Evolutionary conservation across 2,888 invertebrate genomes (phyloP).

Genomic region (Eucera pruinosa): DNA sequence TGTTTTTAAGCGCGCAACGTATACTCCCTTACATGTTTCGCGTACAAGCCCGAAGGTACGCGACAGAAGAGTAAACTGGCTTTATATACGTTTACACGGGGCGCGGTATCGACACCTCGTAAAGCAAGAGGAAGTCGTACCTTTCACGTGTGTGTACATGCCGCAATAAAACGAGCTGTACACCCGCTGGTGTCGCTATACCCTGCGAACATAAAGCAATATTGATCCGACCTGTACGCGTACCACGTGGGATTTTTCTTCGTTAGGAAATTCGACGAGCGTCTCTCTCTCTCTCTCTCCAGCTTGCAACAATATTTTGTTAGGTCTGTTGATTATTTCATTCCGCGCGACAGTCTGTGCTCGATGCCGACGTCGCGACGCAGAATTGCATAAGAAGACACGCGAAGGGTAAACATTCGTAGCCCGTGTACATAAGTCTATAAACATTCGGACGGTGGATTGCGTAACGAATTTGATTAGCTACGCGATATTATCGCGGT

Average conservation of each 20-base stretch:
- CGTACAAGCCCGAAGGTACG: too few relatives aligned
- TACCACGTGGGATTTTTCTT: slow-evolving; percentile 45
- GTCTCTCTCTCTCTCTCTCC: too few relatives aligned
- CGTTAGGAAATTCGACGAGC: slow-evolving; percentile 38
- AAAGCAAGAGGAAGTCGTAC: slow-evolving; percentile 71
- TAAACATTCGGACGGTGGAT: too few relatives aligned
- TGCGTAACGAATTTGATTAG: too few relatives aligned
- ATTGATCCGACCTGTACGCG: slow-evolving; percentile 55
- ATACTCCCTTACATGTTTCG: not conserved
- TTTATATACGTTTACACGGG: slow-evolving; percentile 62
- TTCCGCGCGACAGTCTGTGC: not conserved
- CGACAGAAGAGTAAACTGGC: too few relatives aligned
- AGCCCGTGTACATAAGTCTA: too few relatives aligned
- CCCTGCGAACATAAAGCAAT: slow-evolving; percentile 55
- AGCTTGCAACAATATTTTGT: slow-evolving; percentile 21
- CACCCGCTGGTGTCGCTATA: slow-evolving; percentile 52
- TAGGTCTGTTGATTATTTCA: not conserved
- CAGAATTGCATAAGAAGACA: too few relatives aligned
- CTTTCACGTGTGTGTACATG: slow-evolving; percentile 57
- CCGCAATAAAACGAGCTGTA: slow-evolving; percentile 69
- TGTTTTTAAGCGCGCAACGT: not conserved
- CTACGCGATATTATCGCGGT: too few relatives aligned
- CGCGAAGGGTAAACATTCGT: too few relatives aligned
- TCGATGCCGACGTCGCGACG: not conserved
- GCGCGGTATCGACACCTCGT: slow-evolving; percentile 72